Percentiles rank a stretch among this genome's conserved stretches.
Conservation (phyloP, 2,797 vertebrate species). For the Phalanger gymnotis region DNA sequence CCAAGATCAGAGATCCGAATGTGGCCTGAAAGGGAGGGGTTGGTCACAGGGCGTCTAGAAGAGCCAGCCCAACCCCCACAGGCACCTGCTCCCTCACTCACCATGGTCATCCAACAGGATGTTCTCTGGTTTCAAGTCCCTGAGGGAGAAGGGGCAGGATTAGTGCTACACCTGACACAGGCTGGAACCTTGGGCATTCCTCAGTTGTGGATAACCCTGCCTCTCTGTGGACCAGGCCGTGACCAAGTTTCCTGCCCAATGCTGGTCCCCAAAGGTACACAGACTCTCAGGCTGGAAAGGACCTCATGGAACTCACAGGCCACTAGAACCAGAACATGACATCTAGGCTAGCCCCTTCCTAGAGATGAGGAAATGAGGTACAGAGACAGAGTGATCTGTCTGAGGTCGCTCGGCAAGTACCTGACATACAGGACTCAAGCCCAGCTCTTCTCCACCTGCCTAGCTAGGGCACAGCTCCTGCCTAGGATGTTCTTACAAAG, state of each 20-base stretch:
- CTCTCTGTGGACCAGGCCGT: background rate
- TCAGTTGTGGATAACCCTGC: background rate
- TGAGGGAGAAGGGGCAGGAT: slow-evolving; percentile 77
- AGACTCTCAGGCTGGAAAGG: background rate
- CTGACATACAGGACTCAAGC: background rate
- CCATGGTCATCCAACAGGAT: slow-evolving; percentile 97
- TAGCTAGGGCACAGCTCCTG: background rate
- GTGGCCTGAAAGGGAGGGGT: slow-evolving; percentile 87
- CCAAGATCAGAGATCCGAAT: slow-evolving; percentile 98
- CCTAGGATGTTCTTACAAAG: background rate
- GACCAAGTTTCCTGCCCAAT: background rate
- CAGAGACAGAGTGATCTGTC: background rate
- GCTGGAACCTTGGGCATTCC: background rate
- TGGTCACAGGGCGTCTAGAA: background rate
- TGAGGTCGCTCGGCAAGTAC: background rate
- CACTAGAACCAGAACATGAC: background rate
- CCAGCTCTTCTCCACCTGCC: background rate
- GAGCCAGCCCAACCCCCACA: background rate
- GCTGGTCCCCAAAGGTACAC: background rate
- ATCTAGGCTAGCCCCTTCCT: background rate
- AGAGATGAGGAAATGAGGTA: background rate
- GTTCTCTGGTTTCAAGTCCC: slow-evolving; percentile 98
- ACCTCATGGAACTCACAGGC: background rate
- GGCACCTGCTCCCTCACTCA: slow-evolving; percentile 82
- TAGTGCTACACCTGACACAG: slow-evolving; percentile 28